Conservation (phyloP, 1,140 invertebrate genomes). For the Scaptodrosophila lebanonensis region DNA sequence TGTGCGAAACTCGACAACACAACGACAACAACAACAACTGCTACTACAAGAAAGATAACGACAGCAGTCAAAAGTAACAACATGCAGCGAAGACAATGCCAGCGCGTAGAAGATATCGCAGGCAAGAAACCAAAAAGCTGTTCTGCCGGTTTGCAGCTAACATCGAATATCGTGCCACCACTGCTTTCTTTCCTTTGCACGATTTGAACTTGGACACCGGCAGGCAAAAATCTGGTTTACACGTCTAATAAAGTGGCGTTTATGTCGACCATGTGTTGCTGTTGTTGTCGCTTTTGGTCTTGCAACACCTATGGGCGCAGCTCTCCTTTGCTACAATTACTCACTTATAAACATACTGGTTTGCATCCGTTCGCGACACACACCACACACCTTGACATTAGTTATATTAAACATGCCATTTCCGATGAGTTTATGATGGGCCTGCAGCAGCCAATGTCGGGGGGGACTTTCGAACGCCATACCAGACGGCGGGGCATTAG, state of each 20-base stretch:
- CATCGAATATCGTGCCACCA: conserved; percentile 30
- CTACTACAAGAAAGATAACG: too few species aligned
- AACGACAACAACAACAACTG: too few species aligned
- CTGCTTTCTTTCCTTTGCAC: conserved; percentile 70
- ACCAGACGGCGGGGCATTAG: too few species aligned
- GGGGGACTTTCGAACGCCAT: too few species aligned
- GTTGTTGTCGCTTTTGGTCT: conserved; percentile 4
- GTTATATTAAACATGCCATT: too few species aligned
- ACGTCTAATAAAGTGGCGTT: conserved; percentile 60
- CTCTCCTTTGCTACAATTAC: not conserved
- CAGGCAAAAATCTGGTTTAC: conserved; percentile 62
- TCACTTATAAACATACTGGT: too few species aligned
- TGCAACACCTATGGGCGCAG: conserved; percentile 1
- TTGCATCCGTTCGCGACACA: too few species aligned
- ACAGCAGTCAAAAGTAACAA: conserved; percentile 13
- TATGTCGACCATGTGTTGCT: conserved; percentile 21
- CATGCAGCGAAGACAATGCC: conserved; percentile 23
- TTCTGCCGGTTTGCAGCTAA: conserved; percentile 52
- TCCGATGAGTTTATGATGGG: too few species aligned
- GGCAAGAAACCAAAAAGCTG: conserved; percentile 52
- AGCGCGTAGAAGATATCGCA: conserved; percentile 32
- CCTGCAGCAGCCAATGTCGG: too few species aligned
- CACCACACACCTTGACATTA: too few species aligned
- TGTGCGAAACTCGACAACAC: too few species aligned
- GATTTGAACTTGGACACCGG: conserved; percentile 73